Base-by-base conservation (phyloP, 2,888 invertebrate species). In the Euzophera pinguis region DNA sequence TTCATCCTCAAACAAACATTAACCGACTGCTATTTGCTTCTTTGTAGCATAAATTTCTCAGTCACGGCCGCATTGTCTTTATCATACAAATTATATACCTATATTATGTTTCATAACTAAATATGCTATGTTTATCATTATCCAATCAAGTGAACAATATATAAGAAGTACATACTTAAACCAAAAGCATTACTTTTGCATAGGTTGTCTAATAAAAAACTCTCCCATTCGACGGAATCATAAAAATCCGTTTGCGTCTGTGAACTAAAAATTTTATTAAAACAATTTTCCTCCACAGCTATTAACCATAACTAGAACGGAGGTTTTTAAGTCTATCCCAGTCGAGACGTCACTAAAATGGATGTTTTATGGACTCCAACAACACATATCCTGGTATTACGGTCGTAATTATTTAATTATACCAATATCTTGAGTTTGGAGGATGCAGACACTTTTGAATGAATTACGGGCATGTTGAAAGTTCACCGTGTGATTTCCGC, bases 381-480 rank as follows among this genome's bases (percentile, higher is more conserved):
- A n/a, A 17, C 38, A 4, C 17, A 22, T 41, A 41, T 41, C 41
- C 41, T 41, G 41, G 17, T 17, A 16, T 17, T 17, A 32, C 3
- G 32, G 17, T n/a, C 17, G 10, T 41, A 41, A 41, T 41, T 41
- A 41, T 41, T 41, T 41, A 16, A 17, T 41, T 41, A 41, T 41
- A 8, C 14, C 38, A 14, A 39, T 39, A 9, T 39, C 9, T 16
- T 17, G 16, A 17, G 9, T 41, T 10, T 41, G n/a, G 17, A 41
- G 41, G 41, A 17, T 41, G 41, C n/a, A 10, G 45, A 32, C 45
- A 45, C 45, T 34, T 47, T 47, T 34, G 32, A 17, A 35, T 17
- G 35, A 35, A 17, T 41, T 41, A 41, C 2, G 41, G 17, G 41
- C 4, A 32, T 9, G 32, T 32, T 32, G 32, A 9, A 10, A 22